Base-by-base conservation (phyloP, 2,888 invertebrate species). In the Hydrotaea cyrtoneurina region DNA sequence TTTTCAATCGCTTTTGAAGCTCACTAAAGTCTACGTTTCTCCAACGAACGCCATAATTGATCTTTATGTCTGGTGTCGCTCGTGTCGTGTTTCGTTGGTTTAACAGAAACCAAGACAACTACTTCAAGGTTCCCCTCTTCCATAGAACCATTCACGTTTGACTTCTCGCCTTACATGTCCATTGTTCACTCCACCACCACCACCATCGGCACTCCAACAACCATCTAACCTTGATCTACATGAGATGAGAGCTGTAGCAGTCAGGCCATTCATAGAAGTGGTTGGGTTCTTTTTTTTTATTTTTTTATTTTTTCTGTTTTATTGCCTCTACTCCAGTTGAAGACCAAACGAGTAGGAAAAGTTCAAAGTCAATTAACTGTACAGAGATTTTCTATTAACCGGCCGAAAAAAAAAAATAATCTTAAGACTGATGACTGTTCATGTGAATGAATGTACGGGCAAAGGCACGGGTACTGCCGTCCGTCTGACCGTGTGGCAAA, bases 401-500 rank as follows among this genome's bases (percentile, higher is more conserved):
- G 10, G 13, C 21, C 26, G 3, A 13, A 15, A 26, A 17, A 8
- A 55, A 21, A n/a, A 55, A 17, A 0, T 21, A 31, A 31, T 31
- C 31, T 31, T 7, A 31, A 31, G 55, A 10, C 55, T 55, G 0
- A 55, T 10, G 19, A 53, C 13, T 3, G 10, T n/a, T 5, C 55
- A 55, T 0, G 55, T 55, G 72, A 17, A 75, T 36, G 75, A 43
- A 31, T 31, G 31, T 31, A 31, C 7, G 31, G 31, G 2, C 31
- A 31, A 2, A 2, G 31, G 2, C 31, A 31, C 3, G 31, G 31
- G 31, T 31, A 31, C 31, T 31, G 31, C 31, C 55, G 80, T 59
- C 53, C 46, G 19, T 83, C 72, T 73, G 66, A 46, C 76, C 59
- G 55, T 21, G 11, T 21, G 55, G 21, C 21, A 55, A 55, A 55